phyloP scores from a whole-genome alignment of 2,797 vertebrate genomes.

The Acrossocheilus fasciatus region DNA sequence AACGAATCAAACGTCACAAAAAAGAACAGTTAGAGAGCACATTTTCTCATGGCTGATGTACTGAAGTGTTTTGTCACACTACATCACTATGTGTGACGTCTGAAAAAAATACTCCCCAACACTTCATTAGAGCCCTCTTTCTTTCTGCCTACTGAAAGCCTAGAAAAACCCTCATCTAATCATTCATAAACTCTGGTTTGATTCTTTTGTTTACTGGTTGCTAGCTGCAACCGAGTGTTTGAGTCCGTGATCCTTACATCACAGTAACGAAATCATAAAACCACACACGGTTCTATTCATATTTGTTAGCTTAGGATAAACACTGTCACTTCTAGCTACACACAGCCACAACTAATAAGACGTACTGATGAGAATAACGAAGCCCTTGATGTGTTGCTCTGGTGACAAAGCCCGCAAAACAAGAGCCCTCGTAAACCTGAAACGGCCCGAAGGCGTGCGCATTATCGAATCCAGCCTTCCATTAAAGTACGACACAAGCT shows the following conservation, averaged over 20 bases:
- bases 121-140: slow-evolving; percentile 43
- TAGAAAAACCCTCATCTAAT: slow-evolving; percentile 29
- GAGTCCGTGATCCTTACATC: slow-evolving; percentile 53
- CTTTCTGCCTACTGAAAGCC: slow-evolving; percentile 35
- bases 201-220: slow-evolving; percentile 63
- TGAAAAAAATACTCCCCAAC: slow-evolving; percentile 6
- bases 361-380: slow-evolving; percentile 33
- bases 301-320: slow-evolving; percentile 57
- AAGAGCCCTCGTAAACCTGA: slow-evolving; percentile 57
- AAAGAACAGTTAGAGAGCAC: background rate
- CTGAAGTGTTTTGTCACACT: background rate
- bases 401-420: slow-evolving; percentile 60
- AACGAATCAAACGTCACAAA: background rate
- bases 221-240: slow-evolving; percentile 59
- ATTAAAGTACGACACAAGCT: slow-evolving; percentile 55
- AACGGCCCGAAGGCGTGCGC: slow-evolving; percentile 40
- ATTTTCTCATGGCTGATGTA: background rate
- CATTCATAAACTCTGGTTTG: slow-evolving; percentile 40
- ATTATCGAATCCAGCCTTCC: slow-evolving; percentile 48
- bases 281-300: slow-evolving; percentile 49
- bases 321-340: slow-evolving; percentile 35
- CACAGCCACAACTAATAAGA: slow-evolving; percentile 37
- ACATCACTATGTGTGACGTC: background rate
- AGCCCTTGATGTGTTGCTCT: slow-evolving; percentile 55
- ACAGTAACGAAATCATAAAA: slow-evolving; percentile 55